Conservation (phyloP, 2,113 vertebrate genomes). For the Fregata magnificens region DNA sequence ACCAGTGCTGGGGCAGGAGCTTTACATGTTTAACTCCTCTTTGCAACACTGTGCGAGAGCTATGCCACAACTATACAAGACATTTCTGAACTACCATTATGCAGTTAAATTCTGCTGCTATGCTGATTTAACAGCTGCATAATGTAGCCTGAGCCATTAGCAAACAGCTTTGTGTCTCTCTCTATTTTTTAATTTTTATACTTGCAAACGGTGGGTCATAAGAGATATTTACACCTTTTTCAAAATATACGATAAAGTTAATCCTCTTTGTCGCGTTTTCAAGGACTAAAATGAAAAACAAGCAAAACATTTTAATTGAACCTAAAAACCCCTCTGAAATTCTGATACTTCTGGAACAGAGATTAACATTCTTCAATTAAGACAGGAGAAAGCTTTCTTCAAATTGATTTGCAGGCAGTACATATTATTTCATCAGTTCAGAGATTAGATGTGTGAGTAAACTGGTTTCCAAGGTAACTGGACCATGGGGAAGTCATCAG, state of each 20-base stretch:
- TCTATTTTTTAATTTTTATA: neutral
- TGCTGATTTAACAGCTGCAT: neutral
- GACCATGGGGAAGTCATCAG: conserved; percentile 11
- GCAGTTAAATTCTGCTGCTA: neutral
- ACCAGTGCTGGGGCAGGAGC: neutral
- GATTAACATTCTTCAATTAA: conserved; percentile 32
- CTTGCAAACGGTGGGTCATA: neutral
- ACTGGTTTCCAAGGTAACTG: conserved; percentile 51
- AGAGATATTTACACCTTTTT: neutral
- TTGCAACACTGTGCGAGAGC: neutral
- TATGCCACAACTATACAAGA: neutral
- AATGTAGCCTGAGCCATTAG: neutral
- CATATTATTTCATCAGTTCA: neutral
- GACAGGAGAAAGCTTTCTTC: neutral
- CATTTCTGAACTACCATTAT: neutral
- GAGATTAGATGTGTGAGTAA: conserved; percentile 2
- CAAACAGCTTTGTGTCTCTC: neutral
- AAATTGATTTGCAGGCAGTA: neutral
- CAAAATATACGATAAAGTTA: neutral
- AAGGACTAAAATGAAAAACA: neutral
- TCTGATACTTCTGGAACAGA: neutral
- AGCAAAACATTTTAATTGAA: neutral
- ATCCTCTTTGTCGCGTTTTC: neutral
- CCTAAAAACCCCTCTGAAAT: neutral
- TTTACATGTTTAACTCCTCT: neutral